Conservation (phyloP, 2,797 vertebrate genomes). For the Myotis daubentonii region DNA sequence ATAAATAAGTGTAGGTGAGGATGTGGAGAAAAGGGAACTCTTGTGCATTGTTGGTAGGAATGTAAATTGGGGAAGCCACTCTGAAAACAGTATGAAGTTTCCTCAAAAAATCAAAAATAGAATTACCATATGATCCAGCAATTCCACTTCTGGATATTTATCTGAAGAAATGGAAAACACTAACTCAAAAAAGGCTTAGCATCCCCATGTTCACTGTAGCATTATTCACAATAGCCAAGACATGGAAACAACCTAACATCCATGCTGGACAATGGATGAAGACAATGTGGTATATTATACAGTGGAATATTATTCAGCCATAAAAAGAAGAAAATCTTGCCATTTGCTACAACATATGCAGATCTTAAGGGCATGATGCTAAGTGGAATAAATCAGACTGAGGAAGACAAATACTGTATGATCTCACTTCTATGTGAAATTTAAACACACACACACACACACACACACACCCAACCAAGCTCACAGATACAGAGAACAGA, state of each 20-base stretch:
- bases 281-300: background rate
- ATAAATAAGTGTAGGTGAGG: background rate
- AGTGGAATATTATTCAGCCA: background rate
- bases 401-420: background rate
- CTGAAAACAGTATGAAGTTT: background rate
- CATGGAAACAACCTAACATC: background rate
- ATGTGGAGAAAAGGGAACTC: background rate
- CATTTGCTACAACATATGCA: background rate
- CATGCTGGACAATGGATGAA: background rate
- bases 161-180: background rate
- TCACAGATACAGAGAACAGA: background rate
- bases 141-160: background rate
- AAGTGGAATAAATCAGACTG: background rate
- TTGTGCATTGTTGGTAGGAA: background rate
- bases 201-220: background rate
- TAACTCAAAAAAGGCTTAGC: background rate
- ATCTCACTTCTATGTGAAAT: background rate
- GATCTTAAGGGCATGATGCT: background rate
- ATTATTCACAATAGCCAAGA: background rate
- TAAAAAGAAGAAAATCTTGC: background rate
- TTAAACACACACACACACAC: background rate
- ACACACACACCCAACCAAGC: background rate
- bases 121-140: background rate
- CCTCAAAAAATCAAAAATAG: conserved; percentile 14
- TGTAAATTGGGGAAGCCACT: background rate